A percentile compares a stretch with the other conserved stretches of the same genome.
These are phyloP conservation scores for Crenichthys baileyi DNA, from an alignment of 2,797 vertebrate genomes.

Conservation along the genomic window DNA sequence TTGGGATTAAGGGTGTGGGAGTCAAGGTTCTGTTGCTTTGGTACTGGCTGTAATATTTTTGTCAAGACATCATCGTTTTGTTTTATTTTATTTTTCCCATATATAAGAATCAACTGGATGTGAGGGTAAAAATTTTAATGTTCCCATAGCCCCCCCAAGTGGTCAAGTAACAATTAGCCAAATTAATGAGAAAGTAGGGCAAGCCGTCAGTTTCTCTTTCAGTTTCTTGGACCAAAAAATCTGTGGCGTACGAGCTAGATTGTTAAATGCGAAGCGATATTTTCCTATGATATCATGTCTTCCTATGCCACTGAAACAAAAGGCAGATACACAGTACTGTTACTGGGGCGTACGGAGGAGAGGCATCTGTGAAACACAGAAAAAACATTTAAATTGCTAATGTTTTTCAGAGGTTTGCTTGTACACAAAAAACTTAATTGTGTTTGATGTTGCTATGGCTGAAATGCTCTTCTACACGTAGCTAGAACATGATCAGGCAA, in stretches of 20 bases:
- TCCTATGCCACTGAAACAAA: not conserved
- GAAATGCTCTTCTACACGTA: not conserved
- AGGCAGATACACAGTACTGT: not conserved
- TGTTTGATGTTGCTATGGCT: not conserved
- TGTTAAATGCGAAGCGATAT: not conserved
- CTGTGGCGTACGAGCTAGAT: not conserved
- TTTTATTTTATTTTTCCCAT: not conserved
- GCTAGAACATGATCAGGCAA: conserved; percentile 6
- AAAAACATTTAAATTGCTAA: not conserved
- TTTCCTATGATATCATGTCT: not conserved
- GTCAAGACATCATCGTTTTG: not conserved
- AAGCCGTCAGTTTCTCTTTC: not conserved
- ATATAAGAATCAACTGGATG: not conserved
- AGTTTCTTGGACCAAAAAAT: not conserved
- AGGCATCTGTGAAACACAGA: not conserved
- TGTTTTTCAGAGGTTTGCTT: not conserved
- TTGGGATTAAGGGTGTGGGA: not conserved
- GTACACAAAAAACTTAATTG: not conserved
- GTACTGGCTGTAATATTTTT: not conserved
- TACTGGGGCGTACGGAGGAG: not conserved
- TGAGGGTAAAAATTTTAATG: not conserved
- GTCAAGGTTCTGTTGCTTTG: not conserved
- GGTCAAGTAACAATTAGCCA: not conserved
- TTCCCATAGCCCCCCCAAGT: not conserved
- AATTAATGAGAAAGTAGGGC: not conserved